These are phyloP conservation scores for Rhynchonycteris naso DNA, from an alignment of 2,797 vertebrate species.

Conservation along the genomic window DNA sequence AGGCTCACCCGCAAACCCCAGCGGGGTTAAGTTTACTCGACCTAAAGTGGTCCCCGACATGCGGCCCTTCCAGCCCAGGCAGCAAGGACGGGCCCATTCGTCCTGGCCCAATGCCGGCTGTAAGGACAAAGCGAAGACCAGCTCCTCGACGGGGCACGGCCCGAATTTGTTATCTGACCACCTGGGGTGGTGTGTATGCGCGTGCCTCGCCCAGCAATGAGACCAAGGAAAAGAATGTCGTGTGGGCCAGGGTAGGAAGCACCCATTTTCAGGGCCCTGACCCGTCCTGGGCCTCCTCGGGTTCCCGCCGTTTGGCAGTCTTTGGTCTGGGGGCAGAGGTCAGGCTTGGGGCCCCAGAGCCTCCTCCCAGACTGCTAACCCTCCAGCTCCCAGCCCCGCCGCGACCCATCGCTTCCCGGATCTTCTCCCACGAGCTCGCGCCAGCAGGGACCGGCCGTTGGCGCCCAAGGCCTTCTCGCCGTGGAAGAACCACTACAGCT, in stretches of 20 bases:
- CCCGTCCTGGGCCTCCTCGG: rapidly evolving
- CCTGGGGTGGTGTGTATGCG: rapidly evolving
- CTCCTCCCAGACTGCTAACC: background rate
- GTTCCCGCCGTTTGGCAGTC: background rate
- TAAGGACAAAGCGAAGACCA: background rate
- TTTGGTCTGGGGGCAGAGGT: background rate
- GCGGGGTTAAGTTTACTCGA: background rate
- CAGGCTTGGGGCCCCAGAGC: background rate
- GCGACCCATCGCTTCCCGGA: rapidly evolving
- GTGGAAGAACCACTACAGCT: background rate
- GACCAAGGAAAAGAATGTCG: rapidly evolving
- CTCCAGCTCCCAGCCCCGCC: background rate
- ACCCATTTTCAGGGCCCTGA: background rate
- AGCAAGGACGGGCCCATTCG: too few species aligned
- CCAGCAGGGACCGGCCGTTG: background rate
- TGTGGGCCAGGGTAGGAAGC: background rate
- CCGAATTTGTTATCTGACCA: background rate
- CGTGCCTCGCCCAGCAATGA: rapidly evolving
- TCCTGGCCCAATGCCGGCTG: background rate
- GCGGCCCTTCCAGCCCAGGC: too few species aligned
- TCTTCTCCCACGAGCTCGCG: rapidly evolving
- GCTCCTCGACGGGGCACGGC: background rate
- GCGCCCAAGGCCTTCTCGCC: rapidly evolving
- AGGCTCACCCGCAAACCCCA: background rate
- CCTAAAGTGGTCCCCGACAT: background rate